A percentile compares a stretch with the other conserved stretches of the same genome.
Evolutionary conservation across 2,113 vertebrate genomes (phyloP).

Genomic region (Heterocephalus glaber): DNA sequence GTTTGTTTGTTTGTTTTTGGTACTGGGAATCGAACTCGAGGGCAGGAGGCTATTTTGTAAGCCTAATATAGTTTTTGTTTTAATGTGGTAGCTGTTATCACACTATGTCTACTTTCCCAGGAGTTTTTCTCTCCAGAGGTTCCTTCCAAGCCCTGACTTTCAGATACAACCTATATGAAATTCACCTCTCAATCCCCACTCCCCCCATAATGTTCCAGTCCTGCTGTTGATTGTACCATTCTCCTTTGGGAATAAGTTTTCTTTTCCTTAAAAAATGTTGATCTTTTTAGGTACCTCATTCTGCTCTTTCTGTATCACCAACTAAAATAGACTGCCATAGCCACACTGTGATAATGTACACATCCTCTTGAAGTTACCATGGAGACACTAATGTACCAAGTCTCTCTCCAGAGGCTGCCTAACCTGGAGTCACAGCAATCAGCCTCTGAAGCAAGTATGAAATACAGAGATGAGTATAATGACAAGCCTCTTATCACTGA

Average conservation of each 20-base stretch:
- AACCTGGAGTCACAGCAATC: background rate
- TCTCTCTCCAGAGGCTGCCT: slow-evolving; percentile 34
- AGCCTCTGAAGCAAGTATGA: background rate
- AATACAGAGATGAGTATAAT: background rate
- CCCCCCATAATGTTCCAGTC: background rate
- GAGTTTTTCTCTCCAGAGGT: background rate
- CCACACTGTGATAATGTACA: background rate
- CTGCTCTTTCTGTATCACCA: background rate
- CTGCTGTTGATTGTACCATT: background rate
- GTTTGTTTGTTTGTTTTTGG: no score
- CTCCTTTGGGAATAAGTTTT: background rate
- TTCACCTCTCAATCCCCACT: background rate
- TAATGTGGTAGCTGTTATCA: background rate
- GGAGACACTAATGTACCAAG: background rate
- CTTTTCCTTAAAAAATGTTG: background rate
- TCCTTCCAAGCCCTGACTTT: background rate
- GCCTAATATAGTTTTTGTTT: background rate
- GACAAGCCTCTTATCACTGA: background rate
- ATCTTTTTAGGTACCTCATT: background rate
- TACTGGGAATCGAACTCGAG: no score
- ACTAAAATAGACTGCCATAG: background rate
- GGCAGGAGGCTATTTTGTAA: no score
- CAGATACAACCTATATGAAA: background rate
- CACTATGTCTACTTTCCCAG: background rate
- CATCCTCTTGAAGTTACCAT: slow-evolving; percentile 12